Percentiles rank a stretch among this genome's conserved stretches.
Conservation (phyloP, 2,113 vertebrate genomes). For the Centropus unirufus region DNA sequence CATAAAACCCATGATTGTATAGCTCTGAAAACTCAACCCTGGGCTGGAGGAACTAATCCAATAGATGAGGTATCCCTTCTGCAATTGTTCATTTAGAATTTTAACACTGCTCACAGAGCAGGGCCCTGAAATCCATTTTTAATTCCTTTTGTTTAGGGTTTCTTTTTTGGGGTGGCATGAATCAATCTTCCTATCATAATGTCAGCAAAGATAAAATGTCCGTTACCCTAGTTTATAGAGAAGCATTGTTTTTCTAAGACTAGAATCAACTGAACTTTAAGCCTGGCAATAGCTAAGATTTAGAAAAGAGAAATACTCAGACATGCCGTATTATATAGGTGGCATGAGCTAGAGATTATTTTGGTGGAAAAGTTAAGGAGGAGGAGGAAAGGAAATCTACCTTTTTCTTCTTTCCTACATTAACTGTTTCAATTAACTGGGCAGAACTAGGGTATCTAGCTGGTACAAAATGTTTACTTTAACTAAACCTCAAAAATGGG, state of each 20-base stretch:
- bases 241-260: slow-evolving; percentile 6
- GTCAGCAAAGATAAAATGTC: slow-evolving; percentile 6
- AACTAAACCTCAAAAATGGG: neutral
- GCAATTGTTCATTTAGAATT: slow-evolving; percentile 23
- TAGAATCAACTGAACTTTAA: slow-evolving; percentile 26
- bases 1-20: slow-evolving; percentile 32
- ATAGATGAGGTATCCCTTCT: slow-evolving; percentile 5
- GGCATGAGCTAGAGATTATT: neutral
- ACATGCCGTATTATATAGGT: neutral
- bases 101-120: neutral
- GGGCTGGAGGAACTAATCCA: slow-evolving; percentile 20
- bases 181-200: slow-evolving; percentile 18
- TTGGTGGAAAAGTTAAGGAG: neutral
- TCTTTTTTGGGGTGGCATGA: neutral
- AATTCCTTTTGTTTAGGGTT: slow-evolving; percentile 8
- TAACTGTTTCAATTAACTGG: neutral
- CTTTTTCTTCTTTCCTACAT: neutral
- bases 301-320: slow-evolving; percentile 2
- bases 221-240: neutral
- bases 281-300: slow-evolving; percentile 10
- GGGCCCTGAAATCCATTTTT: neutral
- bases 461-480: neutral
- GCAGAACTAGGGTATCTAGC: neutral
- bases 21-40: neutral
- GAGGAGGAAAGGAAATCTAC: neutral